Evolutionary conservation across 2,797 vertebrate species (phyloP), one percentile per base, ranked within the genome.

Genomic region (Limosa lapponica): DNA sequence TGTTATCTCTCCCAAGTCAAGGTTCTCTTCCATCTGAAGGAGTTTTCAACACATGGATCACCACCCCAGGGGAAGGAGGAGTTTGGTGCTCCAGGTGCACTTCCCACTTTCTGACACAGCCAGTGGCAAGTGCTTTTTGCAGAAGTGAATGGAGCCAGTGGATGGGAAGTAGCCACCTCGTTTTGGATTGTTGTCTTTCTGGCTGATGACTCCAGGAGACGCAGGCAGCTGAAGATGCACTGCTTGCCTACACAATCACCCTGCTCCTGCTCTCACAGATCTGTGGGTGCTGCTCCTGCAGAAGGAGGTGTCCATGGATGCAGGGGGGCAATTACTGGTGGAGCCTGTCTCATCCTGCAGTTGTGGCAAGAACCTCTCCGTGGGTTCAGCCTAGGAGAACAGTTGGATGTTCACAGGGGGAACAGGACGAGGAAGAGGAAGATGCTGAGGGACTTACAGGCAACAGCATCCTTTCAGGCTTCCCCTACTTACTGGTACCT

Each of bases 171-270:
- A 52, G 22, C 65, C 55, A 28, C 44, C 44, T 51, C 2, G 0
- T 27, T 77, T 73, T 20, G 27, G 25, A 14, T 25, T 43, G 19
- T 43, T 62, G 37, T 57, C 55, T 46, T 82, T 69, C 61, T 79
- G 52, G 28, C n/a, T 52, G 54, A 17, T 73, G 77, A n/a, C 34
- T 57, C 27, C 34, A 34, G 75, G 70, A 85, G 52, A 49, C 0
- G 0, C 2, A 3, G 43, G 43, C 52, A 55, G 61, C 41, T 46
- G n/a, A 62, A 67, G 55, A 36, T 24, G 36, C 0, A 0, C 22
- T 69, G 30, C 49, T 57, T 62, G 43, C 84, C 49, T 62, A 6
- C 51, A 8, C 36, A 32, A 2, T 57, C 22, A 6, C 58, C 46
- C 34, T 49, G 44, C 44, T 74, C 11, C 78, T 58, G 30, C 67